Base-by-base conservation (phyloP, 2,113 vertebrate species). In the Cheirogaleus medius region DNA sequence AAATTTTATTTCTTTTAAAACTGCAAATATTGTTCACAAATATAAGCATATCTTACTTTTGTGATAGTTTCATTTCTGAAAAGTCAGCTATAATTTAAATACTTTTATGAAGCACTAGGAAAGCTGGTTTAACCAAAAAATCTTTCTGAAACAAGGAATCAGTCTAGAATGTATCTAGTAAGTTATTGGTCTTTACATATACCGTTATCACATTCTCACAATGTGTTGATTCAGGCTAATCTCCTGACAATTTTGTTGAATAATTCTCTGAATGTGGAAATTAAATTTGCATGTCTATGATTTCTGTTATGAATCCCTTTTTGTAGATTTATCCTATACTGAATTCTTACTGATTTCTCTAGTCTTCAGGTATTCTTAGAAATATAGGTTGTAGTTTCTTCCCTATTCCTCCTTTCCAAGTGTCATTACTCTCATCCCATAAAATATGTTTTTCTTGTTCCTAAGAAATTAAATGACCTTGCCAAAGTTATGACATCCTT, bases 401-500 rank as follows among this genome's bases (percentile, higher is more conserved):
- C 20, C 1, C 15, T 77, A 14, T 88, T 95, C 49, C 39, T 91
- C 32, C 37, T 87, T 90, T 52, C 42, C 39, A 92, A 82, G 54
- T 85, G 85, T 97, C 58, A 87, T 27, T 6, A 49, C 18, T 52
- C 14, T 90, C n/a, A 18, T 85, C 11, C 15, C 17, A 88, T 81
- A 60, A 78, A 87, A 83, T 68, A 47, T 54, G 9, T 63, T 87
- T 91, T 60, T 84, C 37, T 88, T 56, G 42, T 92, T 39, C 25
- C 17, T 81, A 90, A 86, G 25, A 94, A 96, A 87, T 95, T 90
- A 95, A 92, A 76, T 90, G 80, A 92, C 37, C 39, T 90, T 95
- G 49, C 68, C 69, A 56, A 86, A 95, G 47, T 84, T 84, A 84
- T 81, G 66, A 68, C 10, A 93, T 73, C 29, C 20, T 85, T 94